phyloP scores from a whole-genome alignment of 2,113 vertebrate species.

The Bufo gargarizans region DNA sequence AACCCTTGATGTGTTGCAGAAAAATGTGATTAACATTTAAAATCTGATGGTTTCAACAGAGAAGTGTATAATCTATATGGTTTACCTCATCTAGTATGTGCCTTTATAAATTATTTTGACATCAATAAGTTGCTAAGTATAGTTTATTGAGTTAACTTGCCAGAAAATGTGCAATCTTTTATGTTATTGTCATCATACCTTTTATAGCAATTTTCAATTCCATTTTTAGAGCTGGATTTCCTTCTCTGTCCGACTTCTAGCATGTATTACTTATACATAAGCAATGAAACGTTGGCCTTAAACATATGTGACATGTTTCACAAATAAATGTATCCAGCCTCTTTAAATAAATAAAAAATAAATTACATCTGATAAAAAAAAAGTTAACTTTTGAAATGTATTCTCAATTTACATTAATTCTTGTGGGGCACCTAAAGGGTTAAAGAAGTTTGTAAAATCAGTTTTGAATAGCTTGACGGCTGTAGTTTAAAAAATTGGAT shows the following conservation, averaged over 20 bases:
- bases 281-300: neutral
- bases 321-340: conserved; percentile 27
- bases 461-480: too few species aligned
- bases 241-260: neutral
- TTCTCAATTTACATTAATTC: too few species aligned
- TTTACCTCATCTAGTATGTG: neutral
- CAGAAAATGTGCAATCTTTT: conserved; percentile 1
- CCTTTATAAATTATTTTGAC: conserved; percentile 11
- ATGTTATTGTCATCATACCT: neutral
- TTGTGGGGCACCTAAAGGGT: too few species aligned
- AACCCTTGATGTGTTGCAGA: too few species aligned
- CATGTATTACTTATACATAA: conserved; percentile 14
- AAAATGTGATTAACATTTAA: too few species aligned
- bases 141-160: neutral
- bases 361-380: too few species aligned
- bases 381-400: too few species aligned
- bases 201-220: neutral
- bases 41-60: neutral
- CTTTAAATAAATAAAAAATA: too few species aligned
- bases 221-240: neutral
- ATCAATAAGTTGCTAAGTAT: neutral
- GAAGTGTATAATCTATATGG: neutral
- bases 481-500: too few species aligned
- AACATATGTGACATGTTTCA: neutral
- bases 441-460: too few species aligned